A percentile compares a stretch with the other conserved stretches of the same genome.
Conservation (phyloP, 2,797 vertebrate genomes). For the Salmo trutta region DNA sequence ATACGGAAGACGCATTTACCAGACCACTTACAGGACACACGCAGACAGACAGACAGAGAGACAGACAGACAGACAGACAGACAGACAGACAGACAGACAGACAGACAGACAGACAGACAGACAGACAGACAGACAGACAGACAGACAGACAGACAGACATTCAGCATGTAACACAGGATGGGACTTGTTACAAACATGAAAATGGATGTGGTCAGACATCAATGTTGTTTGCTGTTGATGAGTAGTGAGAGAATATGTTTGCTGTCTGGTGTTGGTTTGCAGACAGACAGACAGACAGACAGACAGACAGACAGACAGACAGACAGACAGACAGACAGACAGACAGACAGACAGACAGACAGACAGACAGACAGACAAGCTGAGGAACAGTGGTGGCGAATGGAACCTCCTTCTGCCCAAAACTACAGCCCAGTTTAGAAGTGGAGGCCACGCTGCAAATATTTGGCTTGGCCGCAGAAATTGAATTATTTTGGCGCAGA, state of each 20-base stretch:
- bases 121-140: no score
- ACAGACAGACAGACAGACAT: no score
- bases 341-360: no score
- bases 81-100: no score
- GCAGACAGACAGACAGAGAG: no score
- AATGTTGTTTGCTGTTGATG: slow-evolving; percentile 34
- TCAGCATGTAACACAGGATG: background rate
- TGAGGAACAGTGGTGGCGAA: slow-evolving; percentile 30
- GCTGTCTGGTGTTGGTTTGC: slow-evolving; percentile 36
- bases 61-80: no score
- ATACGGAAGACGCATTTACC: slow-evolving; percentile 69
- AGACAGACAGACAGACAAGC: no score
- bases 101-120: no score
- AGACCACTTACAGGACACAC: slow-evolving; percentile 61
- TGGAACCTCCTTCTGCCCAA: slow-evolving; percentile 51
- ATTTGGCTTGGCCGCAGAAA: slow-evolving; percentile 78
- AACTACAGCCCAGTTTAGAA: slow-evolving; percentile 74
- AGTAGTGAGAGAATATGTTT: slow-evolving; percentile 69
- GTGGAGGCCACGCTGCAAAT: slow-evolving; percentile 76
- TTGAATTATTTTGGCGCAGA: slow-evolving; percentile 78
- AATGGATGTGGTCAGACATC: slow-evolving; percentile 30
- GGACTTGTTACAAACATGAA: slow-evolving; percentile 35
- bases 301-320: no score
- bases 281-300: slow-evolving; percentile 9
- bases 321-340: no score